Evolutionary conservation across 2,888 invertebrate genomes (phyloP).

Genomic region (Bhutanitis thaidina): DNA sequence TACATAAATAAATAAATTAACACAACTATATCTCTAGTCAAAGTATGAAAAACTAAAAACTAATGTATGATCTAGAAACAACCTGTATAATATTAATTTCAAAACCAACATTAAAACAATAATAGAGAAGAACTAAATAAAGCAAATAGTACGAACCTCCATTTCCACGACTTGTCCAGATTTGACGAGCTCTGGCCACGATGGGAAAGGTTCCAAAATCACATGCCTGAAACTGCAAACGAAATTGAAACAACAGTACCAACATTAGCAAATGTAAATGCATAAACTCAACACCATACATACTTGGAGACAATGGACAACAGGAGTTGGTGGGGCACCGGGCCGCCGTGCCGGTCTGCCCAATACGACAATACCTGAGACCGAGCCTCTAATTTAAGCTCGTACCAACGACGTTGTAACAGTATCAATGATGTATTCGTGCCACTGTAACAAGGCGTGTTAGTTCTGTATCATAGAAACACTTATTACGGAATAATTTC

Average conservation of each 20-base stretch:
- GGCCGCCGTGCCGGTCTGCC: neutral
- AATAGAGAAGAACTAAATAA: no score
- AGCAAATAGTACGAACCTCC: neutral
- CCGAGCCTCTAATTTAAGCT: conserved; percentile 9
- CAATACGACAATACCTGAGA: neutral
- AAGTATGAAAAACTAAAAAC: no score
- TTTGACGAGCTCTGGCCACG: conserved; percentile 5
- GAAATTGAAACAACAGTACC: neutral
- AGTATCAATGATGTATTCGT: conserved; percentile 2
- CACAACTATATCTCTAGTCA: no score
- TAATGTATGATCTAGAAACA: no score
- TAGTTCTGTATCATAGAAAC: no score
- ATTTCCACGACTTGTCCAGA: conserved; percentile 2
- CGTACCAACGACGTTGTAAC: conserved; percentile 13
- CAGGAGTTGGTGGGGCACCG: neutral
- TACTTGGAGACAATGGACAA: conserved; percentile 5
- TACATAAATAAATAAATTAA: no score
- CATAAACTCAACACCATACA: neutral
- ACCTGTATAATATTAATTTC: no score
- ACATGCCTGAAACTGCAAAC: conserved; percentile 9
- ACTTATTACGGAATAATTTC: no score
- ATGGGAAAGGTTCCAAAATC: conserved; percentile 2
- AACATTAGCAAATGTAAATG: no score
- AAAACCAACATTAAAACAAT: no score
- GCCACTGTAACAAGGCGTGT: neutral